Conservation (phyloP, 2,797 vertebrate genomes). For the Heliangelus exortis region DNA sequence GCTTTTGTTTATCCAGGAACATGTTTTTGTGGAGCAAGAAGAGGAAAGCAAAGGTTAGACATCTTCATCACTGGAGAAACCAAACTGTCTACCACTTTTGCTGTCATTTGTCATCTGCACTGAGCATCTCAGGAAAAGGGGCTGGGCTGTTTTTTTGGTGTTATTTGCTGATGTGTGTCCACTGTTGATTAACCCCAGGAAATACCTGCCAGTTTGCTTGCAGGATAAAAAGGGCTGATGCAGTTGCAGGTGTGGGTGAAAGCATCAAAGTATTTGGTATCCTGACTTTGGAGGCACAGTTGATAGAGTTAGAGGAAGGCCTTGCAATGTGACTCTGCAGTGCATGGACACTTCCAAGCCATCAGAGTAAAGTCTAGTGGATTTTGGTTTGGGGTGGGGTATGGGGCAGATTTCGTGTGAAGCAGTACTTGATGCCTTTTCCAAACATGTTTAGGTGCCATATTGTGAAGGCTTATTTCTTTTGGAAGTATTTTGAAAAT, state of each 20-base stretch:
- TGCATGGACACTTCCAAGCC: neutral
- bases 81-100: neutral
- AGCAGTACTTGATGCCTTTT: neutral
- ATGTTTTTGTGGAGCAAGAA: constrained; percentile 81
- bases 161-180: neutral
- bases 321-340: neutral
- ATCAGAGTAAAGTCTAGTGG: neutral
- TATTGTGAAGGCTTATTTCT: neutral
- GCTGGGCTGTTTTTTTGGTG: neutral
- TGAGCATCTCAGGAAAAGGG: neutral
- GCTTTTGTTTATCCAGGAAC: constrained; percentile 80
- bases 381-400: neutral
- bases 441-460: neutral
- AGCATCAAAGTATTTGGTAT: neutral
- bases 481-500: neutral
- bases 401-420: neutral
- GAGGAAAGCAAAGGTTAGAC: constrained; percentile 75
- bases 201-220: neutral
- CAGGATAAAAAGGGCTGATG: neutral
- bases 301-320: neutral
- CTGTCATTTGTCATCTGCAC: neutral
- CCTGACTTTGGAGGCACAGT: neutral
- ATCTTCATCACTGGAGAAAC: neutral
- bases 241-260: neutral
- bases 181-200: neutral